Evolutionary conservation across 2,888 invertebrate species (phyloP).

Genomic region (Agrilus cyanescens): DNA sequence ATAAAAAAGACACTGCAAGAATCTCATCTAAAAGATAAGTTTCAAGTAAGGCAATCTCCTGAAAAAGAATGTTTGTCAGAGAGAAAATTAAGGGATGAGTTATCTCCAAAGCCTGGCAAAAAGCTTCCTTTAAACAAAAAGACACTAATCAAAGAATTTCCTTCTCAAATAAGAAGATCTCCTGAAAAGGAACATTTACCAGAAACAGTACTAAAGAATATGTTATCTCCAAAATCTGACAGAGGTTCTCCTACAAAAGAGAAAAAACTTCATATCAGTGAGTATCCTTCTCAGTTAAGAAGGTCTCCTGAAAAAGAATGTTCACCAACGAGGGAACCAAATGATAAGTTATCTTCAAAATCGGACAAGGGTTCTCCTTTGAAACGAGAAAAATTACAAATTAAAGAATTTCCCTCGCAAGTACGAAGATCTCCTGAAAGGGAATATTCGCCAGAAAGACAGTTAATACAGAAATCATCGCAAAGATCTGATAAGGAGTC

Average conservation of each 20-base stretch:
- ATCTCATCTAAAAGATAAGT: no score
- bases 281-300: slow-evolving; percentile 13
- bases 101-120: not conserved
- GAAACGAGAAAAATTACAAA: no score
- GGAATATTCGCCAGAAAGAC: not conserved
- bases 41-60: no score
- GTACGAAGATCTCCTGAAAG: slow-evolving; percentile 5
- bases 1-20: no score
- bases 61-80: not conserved
- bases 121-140: slow-evolving; percentile 5
- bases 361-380: slow-evolving; percentile 1
- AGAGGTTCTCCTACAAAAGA: not conserved
- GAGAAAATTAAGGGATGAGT: not conserved
- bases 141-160: slow-evolving; percentile 8
- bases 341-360: not conserved
- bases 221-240: not conserved
- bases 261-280: not conserved
- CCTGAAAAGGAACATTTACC: slow-evolving; percentile 3
- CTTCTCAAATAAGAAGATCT: slow-evolving; percentile 6
- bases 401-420: slow-evolving; percentile 1
- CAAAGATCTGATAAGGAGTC: no score
- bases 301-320: slow-evolving; percentile 5
- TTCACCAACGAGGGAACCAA: not conserved
- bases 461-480: no score
- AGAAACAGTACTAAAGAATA: not conserved